Evolutionary conservation across 2,797 vertebrate genomes (phyloP), one percentile per base, ranked within the genome.

Genomic region (Neostethus bicornis): DNA sequence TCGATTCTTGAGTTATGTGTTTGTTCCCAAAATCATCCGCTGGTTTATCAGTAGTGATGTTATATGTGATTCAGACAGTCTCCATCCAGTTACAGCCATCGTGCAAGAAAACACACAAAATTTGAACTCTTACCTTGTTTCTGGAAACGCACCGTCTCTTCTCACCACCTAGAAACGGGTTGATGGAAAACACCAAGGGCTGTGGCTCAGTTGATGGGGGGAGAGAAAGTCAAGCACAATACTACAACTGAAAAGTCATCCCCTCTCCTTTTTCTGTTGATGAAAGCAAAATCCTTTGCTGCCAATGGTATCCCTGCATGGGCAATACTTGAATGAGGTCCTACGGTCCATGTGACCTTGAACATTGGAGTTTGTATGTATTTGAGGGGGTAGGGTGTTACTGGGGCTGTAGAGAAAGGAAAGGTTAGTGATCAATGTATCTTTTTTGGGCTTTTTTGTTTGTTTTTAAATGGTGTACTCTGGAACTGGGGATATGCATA

Each of bases 211-310:
- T 62, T 64, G 77, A 50, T 57, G 71, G 35, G 26, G 38, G 64
- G 71, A 81, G 69, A 83, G 71, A 79, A 61, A 80, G 70, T 86
- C 73, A 77, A 44, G 64, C 73, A 83, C 78, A 85, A 88, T 77
- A 73, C 73, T 69, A 66, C 65, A 60, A 77, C 79, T 83, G 77
- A 86, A 89, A 88, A 79, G 81, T 87, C 79, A 83, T 72, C 76
- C 81, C 71, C 75, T 75, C 23, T 23, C 55, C 50, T 85, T 89
- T 92, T 91, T 80, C n/a, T 92, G 91, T 89, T 0, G 86, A 92
- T 85, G 81, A 70, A 85, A 87, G 91, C 92, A 91, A 81, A 92
- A 91, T 86, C 83, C 61, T 87, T 91, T 87, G 61, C 57, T 60
- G 74, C 72, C 45, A 43, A 69, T 51, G 17, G 59, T 68, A 51